Evolutionary conservation across 2,797 vertebrate species (phyloP).

Genomic region (Erethizon dorsatum): DNA sequence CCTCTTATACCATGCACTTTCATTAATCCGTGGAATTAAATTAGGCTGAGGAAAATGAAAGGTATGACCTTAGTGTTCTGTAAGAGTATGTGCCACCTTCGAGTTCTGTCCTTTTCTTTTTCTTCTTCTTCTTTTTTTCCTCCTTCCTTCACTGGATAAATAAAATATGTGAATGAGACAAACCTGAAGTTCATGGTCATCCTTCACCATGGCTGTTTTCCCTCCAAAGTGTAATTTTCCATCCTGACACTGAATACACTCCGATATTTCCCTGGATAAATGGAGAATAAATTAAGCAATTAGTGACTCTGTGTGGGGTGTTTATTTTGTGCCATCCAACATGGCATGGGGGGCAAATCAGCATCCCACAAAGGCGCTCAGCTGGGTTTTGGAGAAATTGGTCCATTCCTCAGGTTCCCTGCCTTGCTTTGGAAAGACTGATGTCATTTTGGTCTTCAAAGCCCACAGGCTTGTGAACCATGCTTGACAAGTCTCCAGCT

Average conservation of each 20-base stretch:
- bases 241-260: conserved; percentile 54
- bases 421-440: neutral
- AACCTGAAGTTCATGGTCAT: conserved; percentile 53
- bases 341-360: neutral
- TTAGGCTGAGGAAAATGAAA: conserved; percentile 73
- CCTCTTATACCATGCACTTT: conserved; percentile 71
- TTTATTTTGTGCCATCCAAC: conserved; percentile 45
- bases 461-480: no score
- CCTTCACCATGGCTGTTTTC: conserved; percentile 20
- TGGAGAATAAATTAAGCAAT: conserved; percentile 62
- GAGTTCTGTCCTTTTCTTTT: conserved; percentile 81
- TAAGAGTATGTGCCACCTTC: conserved; percentile 83
- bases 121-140: neutral
- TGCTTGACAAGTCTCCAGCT: neutral
- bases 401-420: neutral
- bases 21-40: conserved; percentile 84
- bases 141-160: conserved; percentile 86
- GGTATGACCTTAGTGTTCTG: conserved; percentile 84
- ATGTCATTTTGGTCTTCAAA: neutral
- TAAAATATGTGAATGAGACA: conserved; percentile 87
- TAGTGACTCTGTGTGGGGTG: neutral
- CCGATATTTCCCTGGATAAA: neutral
- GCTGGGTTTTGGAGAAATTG: neutral
- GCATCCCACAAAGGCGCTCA: neutral
- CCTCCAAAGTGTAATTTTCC: conserved; percentile 60